Evolutionary conservation across 2,113 vertebrate species (phyloP).

Genomic region (Sinocyclocheilus anophthalmus): DNA sequence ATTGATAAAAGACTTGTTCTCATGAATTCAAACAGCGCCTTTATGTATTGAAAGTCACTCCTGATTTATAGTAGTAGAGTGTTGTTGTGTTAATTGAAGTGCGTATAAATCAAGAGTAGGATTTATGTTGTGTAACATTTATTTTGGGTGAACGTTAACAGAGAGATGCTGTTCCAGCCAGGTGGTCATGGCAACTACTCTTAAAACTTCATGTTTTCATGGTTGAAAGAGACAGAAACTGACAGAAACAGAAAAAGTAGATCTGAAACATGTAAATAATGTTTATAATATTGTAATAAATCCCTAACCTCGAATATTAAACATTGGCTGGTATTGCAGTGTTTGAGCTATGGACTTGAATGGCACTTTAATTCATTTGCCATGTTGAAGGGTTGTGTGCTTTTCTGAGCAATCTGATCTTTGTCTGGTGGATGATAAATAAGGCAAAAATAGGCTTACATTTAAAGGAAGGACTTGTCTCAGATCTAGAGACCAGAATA

Average conservation of each 20-base stretch:
- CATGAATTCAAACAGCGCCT: background rate
- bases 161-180: constrained; percentile 47
- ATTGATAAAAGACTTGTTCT: background rate
- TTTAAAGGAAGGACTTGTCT: background rate
- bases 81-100: background rate
- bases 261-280: background rate
- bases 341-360: background rate
- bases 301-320: background rate
- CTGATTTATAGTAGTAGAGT: background rate
- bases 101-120: constrained; percentile 1
- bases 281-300: background rate
- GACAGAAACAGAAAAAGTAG: background rate
- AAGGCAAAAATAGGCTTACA: background rate
- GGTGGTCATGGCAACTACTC: constrained; percentile 66
- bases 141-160: constrained; percentile 62
- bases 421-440: background rate
- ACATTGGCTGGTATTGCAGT: background rate
- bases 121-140: constrained; percentile 59
- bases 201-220: constrained; percentile 64
- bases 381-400: background rate
- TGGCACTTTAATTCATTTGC: background rate
- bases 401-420: background rate
- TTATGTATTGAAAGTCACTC: background rate
- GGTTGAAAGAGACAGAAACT: constrained; percentile 37
- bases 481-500: background rate